Conservation (phyloP, 2,797 vertebrate species). For the Pteronotus mesoamericanus region DNA sequence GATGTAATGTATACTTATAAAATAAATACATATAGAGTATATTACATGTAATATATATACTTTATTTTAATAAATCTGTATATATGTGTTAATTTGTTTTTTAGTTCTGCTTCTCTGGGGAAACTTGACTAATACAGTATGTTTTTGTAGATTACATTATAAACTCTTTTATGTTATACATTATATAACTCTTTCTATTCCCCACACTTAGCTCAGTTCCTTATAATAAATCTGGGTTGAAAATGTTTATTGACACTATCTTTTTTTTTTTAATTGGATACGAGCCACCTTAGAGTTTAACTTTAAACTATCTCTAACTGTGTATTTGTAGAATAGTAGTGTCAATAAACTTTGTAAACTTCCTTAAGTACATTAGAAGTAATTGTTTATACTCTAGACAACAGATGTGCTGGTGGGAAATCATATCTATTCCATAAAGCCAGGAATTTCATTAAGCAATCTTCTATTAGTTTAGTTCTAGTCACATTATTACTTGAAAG, state of each 20-base stretch:
- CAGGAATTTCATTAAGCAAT: slow-evolving; percentile 26
- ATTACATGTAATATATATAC: neutral
- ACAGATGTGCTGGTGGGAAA: slow-evolving; percentile 20
- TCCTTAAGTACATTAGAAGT: slow-evolving; percentile 20
- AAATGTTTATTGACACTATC: neutral
- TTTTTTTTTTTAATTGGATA: neutral
- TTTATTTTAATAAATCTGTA: neutral
- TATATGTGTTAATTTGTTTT: neutral
- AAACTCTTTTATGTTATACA: neutral
- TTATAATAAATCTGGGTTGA: neutral
- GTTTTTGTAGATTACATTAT: slow-evolving; percentile 19
- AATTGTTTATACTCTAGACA: slow-evolving; percentile 51
- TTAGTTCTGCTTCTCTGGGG: neutral
- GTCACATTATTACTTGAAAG: neutral
- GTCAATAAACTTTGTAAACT: slow-evolving; percentile 36
- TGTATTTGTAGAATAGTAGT: slow-evolving; percentile 40
- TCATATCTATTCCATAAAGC: slow-evolving; percentile 11
- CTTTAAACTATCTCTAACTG: slow-evolving; percentile 13
- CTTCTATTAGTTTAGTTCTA: slow-evolving; percentile 27
- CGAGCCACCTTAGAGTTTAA: neutral
- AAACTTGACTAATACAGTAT: neutral
- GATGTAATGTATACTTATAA: neutral
- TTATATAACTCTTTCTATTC: neutral
- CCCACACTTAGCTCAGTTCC: neutral
- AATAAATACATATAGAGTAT: neutral